A percentile compares a stretch with the other conserved stretches of the same genome.
Conservation (phyloP, 2,888 invertebrate species). For the Homarus gammarus region DNA sequence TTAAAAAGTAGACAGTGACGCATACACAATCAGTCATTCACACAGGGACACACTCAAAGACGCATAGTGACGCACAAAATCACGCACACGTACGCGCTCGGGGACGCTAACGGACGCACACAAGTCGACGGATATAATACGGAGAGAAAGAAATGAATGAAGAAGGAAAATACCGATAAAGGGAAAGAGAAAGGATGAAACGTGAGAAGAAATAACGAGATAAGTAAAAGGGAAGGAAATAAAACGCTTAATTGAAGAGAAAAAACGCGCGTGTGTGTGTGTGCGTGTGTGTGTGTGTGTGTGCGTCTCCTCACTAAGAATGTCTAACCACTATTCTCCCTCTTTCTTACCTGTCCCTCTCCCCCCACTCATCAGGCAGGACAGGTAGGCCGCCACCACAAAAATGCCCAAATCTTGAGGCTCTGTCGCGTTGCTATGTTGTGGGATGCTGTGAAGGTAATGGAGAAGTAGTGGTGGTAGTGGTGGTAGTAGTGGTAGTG, state of each 20-base stretch:
- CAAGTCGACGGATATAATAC: too few species aligned
- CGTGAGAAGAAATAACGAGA: background rate
- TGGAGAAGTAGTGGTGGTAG: too few species aligned
- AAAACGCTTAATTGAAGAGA: background rate
- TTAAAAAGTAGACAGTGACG: background rate
- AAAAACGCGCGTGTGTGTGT: background rate
- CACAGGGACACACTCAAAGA: background rate
- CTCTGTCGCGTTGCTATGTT: background rate
- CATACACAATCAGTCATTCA: background rate
- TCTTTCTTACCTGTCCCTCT: background rate
- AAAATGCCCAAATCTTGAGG: background rate
- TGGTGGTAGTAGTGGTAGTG: too few species aligned
- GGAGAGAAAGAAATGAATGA: conserved; percentile 24
- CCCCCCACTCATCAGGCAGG: background rate
- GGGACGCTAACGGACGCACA: background rate
- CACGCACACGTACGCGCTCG: background rate
- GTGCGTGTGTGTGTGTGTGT: background rate
- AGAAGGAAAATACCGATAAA: conserved; percentile 14
- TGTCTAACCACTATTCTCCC: background rate
- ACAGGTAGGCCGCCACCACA: background rate
- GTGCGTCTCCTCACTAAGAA: background rate
- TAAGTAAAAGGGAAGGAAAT: background rate
- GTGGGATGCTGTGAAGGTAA: background rate
- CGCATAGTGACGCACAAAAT: background rate
- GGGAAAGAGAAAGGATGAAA: conserved; percentile 4